A percentile compares a stretch with the other conserved stretches of the same genome.
Conservation (phyloP, 1,140 invertebrate genomes). For the Apis florea region DNA sequence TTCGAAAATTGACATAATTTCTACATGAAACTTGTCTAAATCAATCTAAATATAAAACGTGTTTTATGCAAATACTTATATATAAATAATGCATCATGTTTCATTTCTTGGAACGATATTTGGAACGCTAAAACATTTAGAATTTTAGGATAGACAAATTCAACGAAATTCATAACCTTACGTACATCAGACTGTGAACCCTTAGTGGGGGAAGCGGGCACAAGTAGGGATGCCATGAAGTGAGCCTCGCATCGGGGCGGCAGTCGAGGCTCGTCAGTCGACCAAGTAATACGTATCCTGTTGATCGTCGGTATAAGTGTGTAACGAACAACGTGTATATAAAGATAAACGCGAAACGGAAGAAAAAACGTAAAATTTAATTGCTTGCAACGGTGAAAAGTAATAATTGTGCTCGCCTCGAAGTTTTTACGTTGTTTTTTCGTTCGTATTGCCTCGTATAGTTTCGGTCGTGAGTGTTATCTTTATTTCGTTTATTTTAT, state of each 20-base stretch:
- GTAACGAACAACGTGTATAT: constrained; percentile 15
- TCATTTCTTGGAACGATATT: too few relatives aligned
- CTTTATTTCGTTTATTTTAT: background rate
- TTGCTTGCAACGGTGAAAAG: background rate
- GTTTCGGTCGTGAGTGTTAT: too few relatives aligned
- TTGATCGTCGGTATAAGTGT: constrained; percentile 39
- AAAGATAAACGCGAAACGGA: background rate
- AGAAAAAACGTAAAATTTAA: background rate
- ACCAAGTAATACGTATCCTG: constrained; percentile 53
- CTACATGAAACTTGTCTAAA: too few relatives aligned
- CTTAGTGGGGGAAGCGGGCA: background rate
- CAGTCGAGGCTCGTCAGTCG: constrained; percentile 62
- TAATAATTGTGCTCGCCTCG: background rate
- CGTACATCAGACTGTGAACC: background rate
- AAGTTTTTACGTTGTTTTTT: background rate
- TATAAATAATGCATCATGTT: too few relatives aligned
- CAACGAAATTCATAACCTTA: too few relatives aligned
- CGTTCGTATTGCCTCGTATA: too few relatives aligned
- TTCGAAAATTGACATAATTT: too few relatives aligned
- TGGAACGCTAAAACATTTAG: too few relatives aligned
- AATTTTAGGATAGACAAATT: too few relatives aligned
- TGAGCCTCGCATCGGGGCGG: constrained; percentile 44
- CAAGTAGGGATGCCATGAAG: constrained; percentile 60
- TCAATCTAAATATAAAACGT: too few relatives aligned
- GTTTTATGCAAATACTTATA: too few relatives aligned